Evolutionary conservation across 2,888 invertebrate species (phyloP), one percentile per base, ranked within the genome.

Genomic region (Tipula lateralis): DNA sequence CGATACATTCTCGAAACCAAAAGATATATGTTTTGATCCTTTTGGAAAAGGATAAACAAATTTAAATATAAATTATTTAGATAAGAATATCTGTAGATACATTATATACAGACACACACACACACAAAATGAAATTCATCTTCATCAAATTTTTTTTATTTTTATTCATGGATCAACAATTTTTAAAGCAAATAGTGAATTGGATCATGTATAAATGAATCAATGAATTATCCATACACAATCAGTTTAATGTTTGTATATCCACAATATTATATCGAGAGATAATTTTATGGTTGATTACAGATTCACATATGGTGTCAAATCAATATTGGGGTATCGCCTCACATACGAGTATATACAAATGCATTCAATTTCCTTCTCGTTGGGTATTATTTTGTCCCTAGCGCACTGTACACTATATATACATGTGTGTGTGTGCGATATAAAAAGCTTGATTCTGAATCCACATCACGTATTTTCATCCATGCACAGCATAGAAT

Each of bases 61-160:
- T 66, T 66, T 66, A 66, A 66, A 66, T 66, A 66, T 66, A 66
- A 66, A 66, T 66, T 66, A 24, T 66, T 24, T 66, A 66, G 66
- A 66, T 66, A 66, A 66, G 24, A 66, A 66, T 24, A 66, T 44
- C 44, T 44, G n/a, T n/a, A n/a, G n/a, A 9, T n/a, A n/a, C 1
- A 9, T 9, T n/a, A 0, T 44, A 44, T n/a, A n/a, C 16, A 44
- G 9, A 13, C 13, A 1, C n/a, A 32, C 7, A n/a, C n/a, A 1
- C 12, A 66, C 9, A 7, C 66, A 66, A 12, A 66, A 66, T 66
- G 66, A 24, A 24, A 66, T 66, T 66, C 66, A 66, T 66, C 66
- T 66, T 66, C 66, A 66, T 66, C 66, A 66, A 66, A 24, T 66
- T 66, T 66, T 13, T 9, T n/a, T n/a, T 5, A 16, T 50, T 36